Percentiles rank a stretch among this genome's conserved stretches.
Evolutionary conservation across 30 jellyfish, hydroid and myxozoan species (phyloP).

Genomic region (Aurelia coerulea): DNA sequence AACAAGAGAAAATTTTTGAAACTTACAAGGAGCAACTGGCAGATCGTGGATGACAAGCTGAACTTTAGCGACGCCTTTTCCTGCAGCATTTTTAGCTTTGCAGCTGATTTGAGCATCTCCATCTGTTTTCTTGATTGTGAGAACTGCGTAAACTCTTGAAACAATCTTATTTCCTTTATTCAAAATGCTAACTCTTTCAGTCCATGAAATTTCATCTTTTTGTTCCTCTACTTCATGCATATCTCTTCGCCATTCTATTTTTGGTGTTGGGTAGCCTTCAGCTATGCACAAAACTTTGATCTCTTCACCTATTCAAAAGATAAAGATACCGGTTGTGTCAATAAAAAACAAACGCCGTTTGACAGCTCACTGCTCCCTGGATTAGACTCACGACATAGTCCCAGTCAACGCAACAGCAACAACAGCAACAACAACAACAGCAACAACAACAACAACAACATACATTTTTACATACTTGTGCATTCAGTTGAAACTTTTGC

Average conservation of each 20-base stretch:
- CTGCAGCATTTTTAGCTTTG: conserved; percentile 41
- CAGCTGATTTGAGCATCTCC: conserved; percentile 34
- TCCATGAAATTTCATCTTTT: conserved; percentile 16
- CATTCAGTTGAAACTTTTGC: too few relatives aligned
- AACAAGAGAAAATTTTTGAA: neutral
- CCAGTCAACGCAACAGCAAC: too few relatives aligned
- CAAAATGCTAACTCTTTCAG: conserved; percentile 14
- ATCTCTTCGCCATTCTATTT: conserved; percentile 43
- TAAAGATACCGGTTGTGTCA: neutral
- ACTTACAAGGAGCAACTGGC: conserved; percentile 64
- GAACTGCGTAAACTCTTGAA: conserved; percentile 33
- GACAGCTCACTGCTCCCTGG: neutral
- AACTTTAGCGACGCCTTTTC: conserved; percentile 33
- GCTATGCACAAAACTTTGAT: conserved; percentile 52
- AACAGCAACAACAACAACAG: too few relatives aligned
- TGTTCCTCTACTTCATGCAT: conserved; percentile 21
- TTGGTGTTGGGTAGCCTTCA: conserved; percentile 68
- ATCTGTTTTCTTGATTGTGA: conserved; percentile 18
- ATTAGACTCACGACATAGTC: too few relatives aligned
- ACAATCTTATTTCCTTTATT: conserved; percentile 28
- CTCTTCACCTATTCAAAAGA: conserved; percentile 32
- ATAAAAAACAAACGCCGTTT: neutral
- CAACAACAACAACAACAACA: too few relatives aligned
- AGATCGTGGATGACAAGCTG: conserved; percentile 16
- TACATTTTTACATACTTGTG: too few relatives aligned